Base-by-base conservation (phyloP, 2,113 vertebrate species). In the Hippocampus abdominalis region DNA sequence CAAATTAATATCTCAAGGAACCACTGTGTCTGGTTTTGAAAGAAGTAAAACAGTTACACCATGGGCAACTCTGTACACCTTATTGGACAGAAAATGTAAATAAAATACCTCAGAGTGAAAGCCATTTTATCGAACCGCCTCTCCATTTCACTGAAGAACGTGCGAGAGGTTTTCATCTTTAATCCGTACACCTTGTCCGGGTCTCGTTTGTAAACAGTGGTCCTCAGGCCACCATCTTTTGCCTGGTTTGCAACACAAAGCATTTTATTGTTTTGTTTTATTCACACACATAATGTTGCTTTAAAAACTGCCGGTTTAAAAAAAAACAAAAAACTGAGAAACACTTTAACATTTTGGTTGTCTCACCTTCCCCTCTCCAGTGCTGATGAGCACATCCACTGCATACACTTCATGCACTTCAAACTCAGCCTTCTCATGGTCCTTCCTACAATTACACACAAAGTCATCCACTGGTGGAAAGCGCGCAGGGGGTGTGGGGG, bases 391-490 rank as follows among this genome's bases (percentile, higher is more conserved):
- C 82, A 99, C 96, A 66, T 98, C 97, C 25, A 99, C 94, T 48
- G 97, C 97, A 32, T 98, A 99, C 25, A 99, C 97, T 88, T 98
- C 96, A 57, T 99, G 96, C 64, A 98, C 96, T 84, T 98, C 96
- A 81, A 99, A 99, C 74, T 97, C 96, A 1, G 95, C 95, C 79
- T 98, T 98, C 91, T 99, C 96, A 2, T 99, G 97, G 93, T 98
- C 97, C 90, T 98, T 99, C 91, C 97, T 98, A 21, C 70, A 77
- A 51, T 66, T 11, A 70, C 23, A 77, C 7, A 39, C 3, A 53
- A 15, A 9, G 7, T 70, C 16, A 79, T 64, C 8, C 3, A 53
- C 66, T 21, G 48, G 53, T 40, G 44, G 57, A 0, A 36, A 0
- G 5, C 32, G 32, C 5, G 32, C 5, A 36, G 32, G 32, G 32